Conservation (phyloP, 2,797 vertebrate genomes). For the Allobates femoralis region DNA sequence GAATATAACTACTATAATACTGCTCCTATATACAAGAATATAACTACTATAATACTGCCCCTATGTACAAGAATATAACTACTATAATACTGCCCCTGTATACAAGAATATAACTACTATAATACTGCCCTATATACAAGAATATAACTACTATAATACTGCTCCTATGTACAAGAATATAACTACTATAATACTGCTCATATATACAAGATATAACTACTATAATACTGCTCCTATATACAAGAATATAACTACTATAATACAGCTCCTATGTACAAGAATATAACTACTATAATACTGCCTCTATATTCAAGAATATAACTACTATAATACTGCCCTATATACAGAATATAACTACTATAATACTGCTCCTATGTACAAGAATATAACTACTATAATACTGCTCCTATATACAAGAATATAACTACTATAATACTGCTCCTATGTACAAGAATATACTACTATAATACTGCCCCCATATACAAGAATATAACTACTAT, state of each 20-base stretch:
- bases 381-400: slow-evolving; percentile 8
- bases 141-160: slow-evolving; percentile 5
- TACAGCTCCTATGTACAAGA: neutral
- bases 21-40: neutral
- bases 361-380: slow-evolving; percentile 3
- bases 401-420: slow-evolving; percentile 1
- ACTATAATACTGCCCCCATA: neutral
- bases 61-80: slow-evolving; percentile 9
- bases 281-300: slow-evolving; percentile 6
- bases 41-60: neutral
- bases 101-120: slow-evolving; percentile 1
- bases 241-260: slow-evolving; percentile 3
- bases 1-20: slow-evolving; percentile 6
- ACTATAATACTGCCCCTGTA: slow-evolving; percentile 1
- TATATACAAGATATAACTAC: neutral
- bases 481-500: slow-evolving; percentile 18
- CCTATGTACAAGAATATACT: slow-evolving; percentile 9
- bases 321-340: no score
- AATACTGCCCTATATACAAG: slow-evolving; percentile 11
- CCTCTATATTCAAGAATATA: neutral
- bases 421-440: slow-evolving; percentile 6
- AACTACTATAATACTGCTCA: neutral
- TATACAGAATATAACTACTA: slow-evolving; percentile 3
- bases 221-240: slow-evolving; percentile 1
- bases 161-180: slow-evolving; percentile 5